A percentile compares a stretch with the other conserved stretches of the same genome.
These are phyloP conservation scores for Platorchestia sp. DNA, from an alignment of 1,140 invertebrate species.

Conservation along the genomic window DNA sequence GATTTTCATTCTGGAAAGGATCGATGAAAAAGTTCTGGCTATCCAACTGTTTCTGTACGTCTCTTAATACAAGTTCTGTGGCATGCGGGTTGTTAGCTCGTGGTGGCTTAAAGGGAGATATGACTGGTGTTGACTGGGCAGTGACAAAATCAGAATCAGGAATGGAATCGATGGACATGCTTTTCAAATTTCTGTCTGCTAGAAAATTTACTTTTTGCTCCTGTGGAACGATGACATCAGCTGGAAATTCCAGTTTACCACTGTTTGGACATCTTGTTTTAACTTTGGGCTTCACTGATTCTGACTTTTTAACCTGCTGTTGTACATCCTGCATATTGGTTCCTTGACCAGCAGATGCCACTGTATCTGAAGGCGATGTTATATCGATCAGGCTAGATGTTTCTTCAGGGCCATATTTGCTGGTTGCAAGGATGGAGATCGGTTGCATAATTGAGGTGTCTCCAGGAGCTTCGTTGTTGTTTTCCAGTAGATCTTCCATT, in stretches of 20 bases:
- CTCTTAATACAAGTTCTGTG: neutral
- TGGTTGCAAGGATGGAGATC: neutral
- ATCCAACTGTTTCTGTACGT: neutral
- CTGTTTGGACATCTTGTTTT: neutral
- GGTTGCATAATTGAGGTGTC: neutral
- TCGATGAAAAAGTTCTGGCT: neutral
- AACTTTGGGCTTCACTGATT: neutral
- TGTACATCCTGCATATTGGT: neutral
- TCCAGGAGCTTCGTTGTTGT: neutral
- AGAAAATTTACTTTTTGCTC: neutral
- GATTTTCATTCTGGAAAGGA: neutral
- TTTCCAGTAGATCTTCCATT: conserved; percentile 24
- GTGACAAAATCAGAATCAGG: conserved; percentile 6
- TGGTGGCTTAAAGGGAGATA: neutral
- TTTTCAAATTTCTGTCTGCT: neutral
- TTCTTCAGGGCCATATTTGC: neutral
- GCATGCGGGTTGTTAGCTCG: neutral
- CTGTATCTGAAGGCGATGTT: neutral
- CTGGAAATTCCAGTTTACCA: neutral
- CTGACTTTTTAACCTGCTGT: neutral
- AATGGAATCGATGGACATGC: neutral
- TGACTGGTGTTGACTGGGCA: neutral
- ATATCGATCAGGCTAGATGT: neutral
- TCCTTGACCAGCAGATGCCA: neutral
- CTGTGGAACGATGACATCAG: neutral